Base-by-base conservation (phyloP, 2,113 vertebrate genomes). In the Grantiella picta region DNA sequence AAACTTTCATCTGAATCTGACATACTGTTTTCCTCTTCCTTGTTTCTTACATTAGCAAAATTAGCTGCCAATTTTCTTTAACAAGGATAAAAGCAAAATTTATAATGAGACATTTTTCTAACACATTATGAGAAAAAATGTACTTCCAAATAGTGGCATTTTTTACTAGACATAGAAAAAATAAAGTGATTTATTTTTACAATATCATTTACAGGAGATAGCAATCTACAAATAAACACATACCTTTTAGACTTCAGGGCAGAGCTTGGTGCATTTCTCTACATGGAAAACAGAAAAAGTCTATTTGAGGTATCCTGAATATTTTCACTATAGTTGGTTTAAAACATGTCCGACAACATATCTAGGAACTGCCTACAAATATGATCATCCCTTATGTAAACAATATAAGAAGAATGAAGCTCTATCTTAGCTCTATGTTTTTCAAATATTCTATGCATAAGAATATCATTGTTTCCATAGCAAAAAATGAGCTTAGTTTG, bases 1-100 rank as follows among this genome's bases (percentile, higher is more conserved):
- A 45, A 31, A 19, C 10, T 35, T 54, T 10, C 29, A 45, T 33
- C 45, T 53, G 35, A 65, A 65, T 66, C 19, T 65, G 85, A 12
- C 45, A 2, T 29, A 0, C 5, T 21, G 49, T 54, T 44, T 35
- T 4, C 3, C 42, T 65, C 16, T 65, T 78, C 28, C 11, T 50
- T 33, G 3, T 44, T 57, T 66, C 31, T 70, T 40, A 2, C 18
- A 12, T 10, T 31, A 63, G 5, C 2, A 95, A 98, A 98, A n/a
- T 7, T 91, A 57, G 92, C 7, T 82, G 97, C 96, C 91, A 97
- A 69, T 70, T 10, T 61, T 54, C 94, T 97, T 68, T 17, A 87
- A 60, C 8, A 79, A 75, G 7, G 33, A 86, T 33, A 92, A 89
- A 92, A 89, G 49, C 22, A 86, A 86, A 88, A 86, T 33, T 70